Evolutionary conservation across 2,113 vertebrate species (phyloP).

Genomic region (Macquaria australasica): DNA sequence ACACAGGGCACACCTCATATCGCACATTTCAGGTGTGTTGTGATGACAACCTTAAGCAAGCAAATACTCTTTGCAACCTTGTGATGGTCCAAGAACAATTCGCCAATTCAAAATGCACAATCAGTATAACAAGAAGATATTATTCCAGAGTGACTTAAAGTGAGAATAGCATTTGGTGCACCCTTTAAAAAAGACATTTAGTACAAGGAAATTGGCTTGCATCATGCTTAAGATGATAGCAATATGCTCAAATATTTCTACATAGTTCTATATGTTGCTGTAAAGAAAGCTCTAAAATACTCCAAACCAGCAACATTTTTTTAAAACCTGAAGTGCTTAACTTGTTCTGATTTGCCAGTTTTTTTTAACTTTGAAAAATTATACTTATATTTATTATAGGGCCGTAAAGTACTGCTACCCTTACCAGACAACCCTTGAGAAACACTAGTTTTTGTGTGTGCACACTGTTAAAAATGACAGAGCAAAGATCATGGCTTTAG

Average conservation of each 20-base stretch:
- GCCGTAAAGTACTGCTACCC: not conserved
- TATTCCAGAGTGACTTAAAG: not conserved
- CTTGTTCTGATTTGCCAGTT: not conserved
- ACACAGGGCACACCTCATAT: not conserved
- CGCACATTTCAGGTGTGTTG: not conserved
- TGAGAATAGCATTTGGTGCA: not conserved
- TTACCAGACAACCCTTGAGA: not conserved
- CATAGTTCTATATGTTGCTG: not conserved
- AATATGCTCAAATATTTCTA: not conserved
- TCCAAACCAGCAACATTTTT: not conserved
- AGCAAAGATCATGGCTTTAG: not conserved
- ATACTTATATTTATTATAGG: not conserved
- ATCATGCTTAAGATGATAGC: not conserved
- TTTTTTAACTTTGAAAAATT: not conserved
- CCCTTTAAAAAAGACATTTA: not conserved
- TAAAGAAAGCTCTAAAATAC: not conserved
- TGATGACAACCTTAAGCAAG: slow-evolving; percentile 10
- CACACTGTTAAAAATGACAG: not conserved
- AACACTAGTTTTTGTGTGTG: not conserved
- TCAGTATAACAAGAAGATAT: not conserved
- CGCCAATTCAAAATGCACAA: not conserved
- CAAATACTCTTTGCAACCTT: not conserved
- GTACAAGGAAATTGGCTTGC: not conserved
- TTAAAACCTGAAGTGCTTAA: not conserved
- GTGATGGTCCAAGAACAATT: slow-evolving; percentile 17